phyloP scores from a whole-genome alignment of 2,888 invertebrate species.

The Phoenoteleia sp. region DNA sequence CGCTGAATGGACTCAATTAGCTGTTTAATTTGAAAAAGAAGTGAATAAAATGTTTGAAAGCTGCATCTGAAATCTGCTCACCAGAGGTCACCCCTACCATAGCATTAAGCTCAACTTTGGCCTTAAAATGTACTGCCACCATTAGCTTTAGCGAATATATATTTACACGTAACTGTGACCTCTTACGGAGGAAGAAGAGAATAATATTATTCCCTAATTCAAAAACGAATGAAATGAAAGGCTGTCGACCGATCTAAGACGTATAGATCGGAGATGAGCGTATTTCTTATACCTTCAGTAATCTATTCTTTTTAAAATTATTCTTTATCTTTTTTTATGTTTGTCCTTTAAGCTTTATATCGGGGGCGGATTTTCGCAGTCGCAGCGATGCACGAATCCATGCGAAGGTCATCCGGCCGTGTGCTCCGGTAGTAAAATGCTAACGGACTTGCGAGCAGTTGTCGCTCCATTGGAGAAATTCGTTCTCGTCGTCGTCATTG shows the following conservation, averaged over 20 bases:
- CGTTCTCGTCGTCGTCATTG: slow-evolving; percentile 57
- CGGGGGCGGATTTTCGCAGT: slow-evolving; percentile 59
- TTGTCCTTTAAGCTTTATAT: slow-evolving; percentile 30
- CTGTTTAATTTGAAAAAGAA: slow-evolving; percentile 10
- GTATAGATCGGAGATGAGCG: slow-evolving; percentile 41
- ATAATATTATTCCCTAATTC: slow-evolving; percentile 34
- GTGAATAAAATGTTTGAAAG: slow-evolving; percentile 21
- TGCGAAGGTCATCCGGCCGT: slow-evolving; percentile 83
- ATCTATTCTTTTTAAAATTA: background rate
- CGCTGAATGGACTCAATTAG: slow-evolving; percentile 3
- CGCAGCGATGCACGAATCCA: slow-evolving; percentile 83
- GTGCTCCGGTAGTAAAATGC: slow-evolving; percentile 84
- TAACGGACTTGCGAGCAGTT: slow-evolving; percentile 83
- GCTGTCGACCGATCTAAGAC: slow-evolving; percentile 27
- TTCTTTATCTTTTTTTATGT: slow-evolving; percentile 4
- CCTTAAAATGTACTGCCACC: slow-evolving; percentile 58
- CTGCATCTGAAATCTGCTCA: slow-evolving; percentile 54
- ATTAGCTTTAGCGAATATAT: slow-evolving; percentile 47
- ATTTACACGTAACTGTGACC: slow-evolving; percentile 66
- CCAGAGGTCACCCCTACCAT: slow-evolving; percentile 70
- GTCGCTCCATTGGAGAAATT: slow-evolving; percentile 69
- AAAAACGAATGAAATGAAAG: slow-evolving; percentile 43
- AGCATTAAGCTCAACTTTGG: slow-evolving; percentile 62
- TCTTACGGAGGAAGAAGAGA: slow-evolving; percentile 68
- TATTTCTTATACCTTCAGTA: background rate